Conservation (phyloP, 2,888 invertebrate species). For the Plebejus melissa region DNA sequence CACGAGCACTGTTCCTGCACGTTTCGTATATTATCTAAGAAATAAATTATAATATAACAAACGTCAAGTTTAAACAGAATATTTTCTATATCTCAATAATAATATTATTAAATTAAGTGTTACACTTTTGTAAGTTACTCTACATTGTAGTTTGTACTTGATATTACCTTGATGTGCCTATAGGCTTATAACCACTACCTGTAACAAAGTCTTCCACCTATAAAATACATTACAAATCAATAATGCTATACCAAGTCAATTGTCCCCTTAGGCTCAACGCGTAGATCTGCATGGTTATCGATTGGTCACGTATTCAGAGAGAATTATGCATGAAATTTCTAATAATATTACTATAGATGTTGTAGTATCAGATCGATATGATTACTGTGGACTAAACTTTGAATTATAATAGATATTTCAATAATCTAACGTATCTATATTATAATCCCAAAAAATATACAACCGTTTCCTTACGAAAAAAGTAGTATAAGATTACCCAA, state of each 20-base stretch:
- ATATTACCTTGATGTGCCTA: not conserved
- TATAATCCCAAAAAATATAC: not conserved
- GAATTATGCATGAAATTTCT: slow-evolving; percentile 12
- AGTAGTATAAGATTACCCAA: not conserved
- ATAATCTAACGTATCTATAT: not conserved
- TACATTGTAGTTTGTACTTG: not conserved
- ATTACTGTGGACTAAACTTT: not conserved
- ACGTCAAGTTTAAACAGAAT: too few relatives aligned
- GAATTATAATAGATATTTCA: not conserved
- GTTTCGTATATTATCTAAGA: too few relatives aligned
- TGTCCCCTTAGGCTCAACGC: slow-evolving; percentile 6
- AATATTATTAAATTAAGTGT: too few relatives aligned
- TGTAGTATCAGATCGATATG: slow-evolving; percentile 1
- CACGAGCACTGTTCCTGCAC: too few relatives aligned
- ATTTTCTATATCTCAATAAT: too few relatives aligned
- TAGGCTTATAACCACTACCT: not conserved
- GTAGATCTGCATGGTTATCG: slow-evolving; percentile 32
- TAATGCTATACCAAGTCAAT: slow-evolving; percentile 13
- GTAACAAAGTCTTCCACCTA: not conserved
- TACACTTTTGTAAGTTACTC: too few relatives aligned
- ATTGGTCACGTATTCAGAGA: slow-evolving; percentile 35
- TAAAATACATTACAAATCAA: not conserved
- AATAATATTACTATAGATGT: not conserved
- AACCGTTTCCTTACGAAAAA: not conserved
- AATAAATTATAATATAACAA: too few relatives aligned